phyloP scores from a whole-genome alignment of 1,140 invertebrate genomes.

The Brachionus asplanchnoidis region DNA sequence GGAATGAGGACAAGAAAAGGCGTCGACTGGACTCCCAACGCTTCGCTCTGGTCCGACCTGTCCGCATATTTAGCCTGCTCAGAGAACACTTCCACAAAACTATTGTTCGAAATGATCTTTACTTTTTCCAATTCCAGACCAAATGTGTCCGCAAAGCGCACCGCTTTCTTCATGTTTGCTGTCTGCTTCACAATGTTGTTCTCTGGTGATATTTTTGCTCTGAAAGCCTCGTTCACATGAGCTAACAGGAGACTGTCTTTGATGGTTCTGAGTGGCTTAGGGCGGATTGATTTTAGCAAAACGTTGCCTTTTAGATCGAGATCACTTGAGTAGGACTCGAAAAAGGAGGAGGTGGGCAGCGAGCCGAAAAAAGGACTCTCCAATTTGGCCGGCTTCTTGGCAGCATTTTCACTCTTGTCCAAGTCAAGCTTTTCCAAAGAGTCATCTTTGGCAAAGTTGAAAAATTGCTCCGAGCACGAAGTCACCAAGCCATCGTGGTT shows the following conservation, averaged over 20 bases:
- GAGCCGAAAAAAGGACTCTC: background rate
- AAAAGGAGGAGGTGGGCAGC: slow-evolving; percentile 6
- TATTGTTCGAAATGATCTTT: slow-evolving; percentile 11
- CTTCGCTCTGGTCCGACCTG: background rate
- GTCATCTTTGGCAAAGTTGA: slow-evolving; percentile 6
- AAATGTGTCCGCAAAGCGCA: slow-evolving; percentile 34
- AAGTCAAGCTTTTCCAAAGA: slow-evolving; percentile 7
- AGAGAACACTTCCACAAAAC: slow-evolving; percentile 12
- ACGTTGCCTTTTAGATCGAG: background rate
- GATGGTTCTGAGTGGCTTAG: background rate
- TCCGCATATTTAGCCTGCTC: background rate
- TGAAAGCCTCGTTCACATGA: slow-evolving; percentile 6
- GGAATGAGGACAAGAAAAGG: slow-evolving; percentile 38
- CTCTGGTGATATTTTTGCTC: background rate
- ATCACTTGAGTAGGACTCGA: background rate
- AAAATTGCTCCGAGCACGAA: background rate
- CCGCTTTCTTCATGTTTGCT: background rate
- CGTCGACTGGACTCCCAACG: background rate
- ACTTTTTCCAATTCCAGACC: slow-evolving; percentile 38
- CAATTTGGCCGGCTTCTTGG: background rate
- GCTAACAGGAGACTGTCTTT: slow-evolving; percentile 10
- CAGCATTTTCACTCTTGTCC: background rate
- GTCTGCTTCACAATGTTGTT: background rate
- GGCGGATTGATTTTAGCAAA: background rate
- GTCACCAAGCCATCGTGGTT: background rate